Base-by-base conservation (phyloP, 2,888 invertebrate species). In the Platerodrilus igneus region DNA sequence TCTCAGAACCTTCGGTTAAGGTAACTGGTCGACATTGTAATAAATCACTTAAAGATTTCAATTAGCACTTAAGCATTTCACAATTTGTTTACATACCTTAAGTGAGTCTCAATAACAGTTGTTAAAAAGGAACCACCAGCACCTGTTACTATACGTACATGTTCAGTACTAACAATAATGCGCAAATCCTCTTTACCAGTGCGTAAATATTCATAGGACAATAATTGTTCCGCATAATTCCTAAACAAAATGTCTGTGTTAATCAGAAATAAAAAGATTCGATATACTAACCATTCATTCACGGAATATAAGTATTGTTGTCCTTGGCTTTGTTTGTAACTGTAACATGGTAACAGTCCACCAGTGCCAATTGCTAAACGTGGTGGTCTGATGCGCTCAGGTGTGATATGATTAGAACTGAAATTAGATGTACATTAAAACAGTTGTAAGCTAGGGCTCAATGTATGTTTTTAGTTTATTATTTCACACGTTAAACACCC, bases 341-440 rank as follows among this genome's bases (percentile, higher is more conserved):
- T 85, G 69, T 87, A 95, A 3, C 81, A 72, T n/a, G 92, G 89
- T 50, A 95, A 68, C 35, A 93, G 75, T 5, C 89, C 91, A 13
- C 88, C 88, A 9, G 86, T 81, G n/a, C 86, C 86, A 31, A 64
- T 52, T 3, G 60, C 61, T 45, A 64, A 63, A 31, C 90, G 72
- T 1, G 92, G 85, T 19, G 78, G 75, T 35, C 92, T 74, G 51
- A 78, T 78, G 13, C 87, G 74, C 48, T 71, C 71, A 2, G 86
- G 85, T 45, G 79, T 72, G 45, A 76, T 73, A 48, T 82, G 77
- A 61, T 81, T 81, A 1, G 79, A 79, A 59, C 80, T 79, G n/a
- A n/a, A n/a, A n/a, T n/a, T n/a, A n/a, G n/a, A n/a, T n/a, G n/a
- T n/a, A 55, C 43, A 55, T 57, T 38, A 31, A 37, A 16, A 32